These are phyloP conservation scores for Hippocampus abdominalis DNA, from an alignment of 2,113 vertebrate genomes.

Conservation along the genomic window DNA sequence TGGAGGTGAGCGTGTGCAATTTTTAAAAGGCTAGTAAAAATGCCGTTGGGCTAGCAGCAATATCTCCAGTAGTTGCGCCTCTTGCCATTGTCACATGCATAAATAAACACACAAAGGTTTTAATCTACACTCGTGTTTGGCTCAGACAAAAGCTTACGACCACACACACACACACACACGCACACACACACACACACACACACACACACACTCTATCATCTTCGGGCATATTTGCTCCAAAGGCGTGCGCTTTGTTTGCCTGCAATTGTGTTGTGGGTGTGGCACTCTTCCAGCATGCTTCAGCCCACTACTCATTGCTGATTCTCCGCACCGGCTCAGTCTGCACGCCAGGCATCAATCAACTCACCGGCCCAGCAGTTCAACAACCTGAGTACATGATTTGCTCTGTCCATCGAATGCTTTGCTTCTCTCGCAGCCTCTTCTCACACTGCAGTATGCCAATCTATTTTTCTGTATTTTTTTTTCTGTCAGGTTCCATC, in stretches of 20 bases:
- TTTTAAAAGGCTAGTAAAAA: background rate
- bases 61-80: background rate
- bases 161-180: background rate
- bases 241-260: background rate
- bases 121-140: background rate
- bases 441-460: background rate
- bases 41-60: background rate
- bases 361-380: background rate
- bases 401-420: background rate
- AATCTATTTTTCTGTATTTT: background rate
- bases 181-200: too few relatives aligned
- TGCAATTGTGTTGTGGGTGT: background rate
- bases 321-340: background rate
- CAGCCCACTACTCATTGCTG: background rate
- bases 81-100: background rate
- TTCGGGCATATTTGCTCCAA: background rate
- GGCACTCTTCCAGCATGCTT: background rate
- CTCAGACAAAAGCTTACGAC: background rate
- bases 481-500: background rate
- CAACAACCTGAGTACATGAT: conserved; percentile 1
- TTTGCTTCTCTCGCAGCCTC: background rate
- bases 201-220: background rate
- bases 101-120: background rate
- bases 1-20: background rate
- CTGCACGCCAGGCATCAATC: conserved; percentile 1